phyloP scores from a whole-genome alignment of 2,888 invertebrate species.

The Eustalomyia histrio region DNA sequence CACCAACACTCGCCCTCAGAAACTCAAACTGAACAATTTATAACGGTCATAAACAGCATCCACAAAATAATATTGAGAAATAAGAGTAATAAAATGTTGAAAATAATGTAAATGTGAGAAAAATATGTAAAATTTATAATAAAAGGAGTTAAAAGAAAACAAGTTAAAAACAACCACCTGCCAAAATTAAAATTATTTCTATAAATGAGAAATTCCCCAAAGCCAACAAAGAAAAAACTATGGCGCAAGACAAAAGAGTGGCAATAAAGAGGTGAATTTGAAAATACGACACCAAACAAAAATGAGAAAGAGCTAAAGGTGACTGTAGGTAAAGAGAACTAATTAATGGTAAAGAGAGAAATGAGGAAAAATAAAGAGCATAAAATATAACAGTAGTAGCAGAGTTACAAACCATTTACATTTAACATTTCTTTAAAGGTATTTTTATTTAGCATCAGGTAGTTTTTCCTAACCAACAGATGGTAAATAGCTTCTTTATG shows the following conservation, averaged over 20 bases:
- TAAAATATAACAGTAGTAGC: slow-evolving; percentile 44
- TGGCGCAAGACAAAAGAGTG: slow-evolving; percentile 41
- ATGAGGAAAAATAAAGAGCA: neutral
- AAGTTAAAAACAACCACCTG: slow-evolving; percentile 26
- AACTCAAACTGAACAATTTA: slow-evolving; percentile 29
- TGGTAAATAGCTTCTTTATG: neutral
- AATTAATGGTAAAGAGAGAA: slow-evolving; percentile 9
- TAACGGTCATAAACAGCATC: slow-evolving; percentile 25
- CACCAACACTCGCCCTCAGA: slow-evolving; percentile 1
- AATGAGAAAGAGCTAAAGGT: neutral
- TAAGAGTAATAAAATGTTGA: slow-evolving; percentile 8
- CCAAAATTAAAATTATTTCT: neutral
- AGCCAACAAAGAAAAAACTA: slow-evolving; percentile 5
- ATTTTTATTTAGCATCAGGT: slow-evolving; percentile 49
- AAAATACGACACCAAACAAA: neutral
- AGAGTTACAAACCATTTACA: slow-evolving; percentile 25
- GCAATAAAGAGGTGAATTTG: slow-evolving; percentile 7
- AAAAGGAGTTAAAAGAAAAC: slow-evolving; percentile 6
- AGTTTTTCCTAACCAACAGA: neutral
- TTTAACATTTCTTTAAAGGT: slow-evolving; percentile 16
- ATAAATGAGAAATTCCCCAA: slow-evolving; percentile 42
- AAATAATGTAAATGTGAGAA: slow-evolving; percentile 3
- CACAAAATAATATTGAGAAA: slow-evolving; percentile 12
- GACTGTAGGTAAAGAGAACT: slow-evolving; percentile 31
- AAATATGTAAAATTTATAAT: slow-evolving; percentile 18